Conservation (phyloP, 2,113 vertebrate genomes). For the Globicephala melas region DNA sequence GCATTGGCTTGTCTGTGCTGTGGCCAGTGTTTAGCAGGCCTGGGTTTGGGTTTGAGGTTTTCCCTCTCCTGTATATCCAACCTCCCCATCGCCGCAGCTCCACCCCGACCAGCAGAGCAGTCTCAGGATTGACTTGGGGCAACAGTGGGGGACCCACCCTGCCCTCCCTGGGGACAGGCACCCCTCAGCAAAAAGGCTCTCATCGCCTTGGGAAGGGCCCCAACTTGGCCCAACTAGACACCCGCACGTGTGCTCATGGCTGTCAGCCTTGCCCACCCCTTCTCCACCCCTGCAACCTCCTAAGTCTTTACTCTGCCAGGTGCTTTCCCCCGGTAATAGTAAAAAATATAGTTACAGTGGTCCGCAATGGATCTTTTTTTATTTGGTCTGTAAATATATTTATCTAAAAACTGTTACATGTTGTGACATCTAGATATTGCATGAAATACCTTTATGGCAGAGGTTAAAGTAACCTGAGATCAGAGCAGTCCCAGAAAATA, state of each 20-base stretch:
- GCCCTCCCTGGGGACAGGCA: neutral
- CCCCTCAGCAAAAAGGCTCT: neutral
- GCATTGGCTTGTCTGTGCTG: neutral
- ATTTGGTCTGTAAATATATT: neutral
- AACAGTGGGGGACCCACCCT: neutral
- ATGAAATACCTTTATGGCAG: neutral
- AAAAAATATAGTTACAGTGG: neutral
- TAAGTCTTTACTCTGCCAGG: neutral
- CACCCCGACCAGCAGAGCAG: no score
- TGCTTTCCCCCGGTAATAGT: neutral
- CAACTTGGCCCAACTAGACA: fast-evolving
- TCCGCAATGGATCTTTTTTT: neutral
- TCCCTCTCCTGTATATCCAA: neutral
- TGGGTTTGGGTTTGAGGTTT: neutral
- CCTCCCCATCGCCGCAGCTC: neutral
- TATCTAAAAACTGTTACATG: neutral
- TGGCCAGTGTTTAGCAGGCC: neutral
- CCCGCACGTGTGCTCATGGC: fast-evolving
- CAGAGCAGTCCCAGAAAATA: neutral
- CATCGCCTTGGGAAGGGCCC: neutral
- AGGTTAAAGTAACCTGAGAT: neutral
- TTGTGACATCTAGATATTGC: neutral
- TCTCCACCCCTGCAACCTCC: neutral
- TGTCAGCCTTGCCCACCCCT: neutral
- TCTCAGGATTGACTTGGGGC: neutral